phyloP scores from a whole-genome alignment of 2,888 invertebrate species.

The Trichopria drosophilae region DNA sequence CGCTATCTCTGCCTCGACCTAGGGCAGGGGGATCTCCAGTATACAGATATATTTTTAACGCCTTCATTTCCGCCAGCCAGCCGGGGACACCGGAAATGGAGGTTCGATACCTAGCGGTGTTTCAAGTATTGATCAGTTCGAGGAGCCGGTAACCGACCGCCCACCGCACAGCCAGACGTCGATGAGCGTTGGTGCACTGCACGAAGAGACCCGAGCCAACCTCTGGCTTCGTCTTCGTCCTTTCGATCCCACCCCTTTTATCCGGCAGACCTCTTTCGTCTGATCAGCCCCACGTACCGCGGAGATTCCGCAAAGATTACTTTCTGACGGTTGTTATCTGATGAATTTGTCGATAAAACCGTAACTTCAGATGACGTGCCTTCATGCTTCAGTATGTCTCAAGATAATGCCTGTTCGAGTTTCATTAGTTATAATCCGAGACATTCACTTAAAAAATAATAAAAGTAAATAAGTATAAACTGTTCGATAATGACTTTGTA shows the following conservation, averaged over 20 bases:
- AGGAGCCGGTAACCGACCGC: constrained; percentile 51
- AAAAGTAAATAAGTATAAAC: too few species aligned
- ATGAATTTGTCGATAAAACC: too few species aligned
- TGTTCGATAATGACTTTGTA: too few species aligned
- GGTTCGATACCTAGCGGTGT: constrained; percentile 47
- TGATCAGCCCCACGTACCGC: constrained; percentile 18
- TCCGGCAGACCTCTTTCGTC: constrained; percentile 24
- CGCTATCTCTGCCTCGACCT: constrained; percentile 8
- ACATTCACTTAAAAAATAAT: too few species aligned
- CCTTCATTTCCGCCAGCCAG: constrained; percentile 30
- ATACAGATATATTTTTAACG: constrained; percentile 28
- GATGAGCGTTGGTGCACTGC: too few species aligned
- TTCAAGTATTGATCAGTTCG: constrained; percentile 60
- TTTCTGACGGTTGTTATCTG: too few species aligned
- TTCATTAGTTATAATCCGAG: too few species aligned
- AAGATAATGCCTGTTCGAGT: too few species aligned
- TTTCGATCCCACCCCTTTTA: constrained; percentile 1
- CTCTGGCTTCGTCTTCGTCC: constrained; percentile 20
- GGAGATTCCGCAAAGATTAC: constrained; percentile 35
- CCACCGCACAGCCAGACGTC: constrained; percentile 24
- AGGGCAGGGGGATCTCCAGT: constrained; percentile 5
- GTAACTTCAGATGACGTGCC: too few species aligned
- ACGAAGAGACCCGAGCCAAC: neutral
- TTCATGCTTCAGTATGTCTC: too few species aligned
- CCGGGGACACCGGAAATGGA: constrained; percentile 32